Base-by-base conservation (phyloP, 2,888 invertebrate genomes). In the Coecobrya sp. region DNA sequence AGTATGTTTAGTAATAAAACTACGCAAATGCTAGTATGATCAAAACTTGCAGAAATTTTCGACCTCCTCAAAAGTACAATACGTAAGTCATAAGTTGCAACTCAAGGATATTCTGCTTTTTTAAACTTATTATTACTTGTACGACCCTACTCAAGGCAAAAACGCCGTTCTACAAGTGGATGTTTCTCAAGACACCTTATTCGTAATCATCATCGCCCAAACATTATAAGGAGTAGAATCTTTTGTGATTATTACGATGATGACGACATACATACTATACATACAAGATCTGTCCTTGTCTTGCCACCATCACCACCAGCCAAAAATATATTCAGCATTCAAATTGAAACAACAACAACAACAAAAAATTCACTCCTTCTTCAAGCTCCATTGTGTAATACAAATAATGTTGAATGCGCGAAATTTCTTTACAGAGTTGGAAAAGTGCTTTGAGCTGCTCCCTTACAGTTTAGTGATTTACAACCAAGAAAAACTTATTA, bases 91-190 rank as follows among this genome's bases (percentile, higher is more conserved):
- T 19, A 0, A 55, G n/a, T 16, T 8, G 59, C 22, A 22, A 2
- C 19, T 62, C 84, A 84, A 84, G 84, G 84, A 84, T 84, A 27
- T 22, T 25, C 11, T 49, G 22, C 42, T 42, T 84, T 36, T 45
- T 73, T 49, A 7, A 22, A 25, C 27, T 76, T 16, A 13, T 76
- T 76, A 76, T 76, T 45, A 52, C 68, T 73, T 7, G 11, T 73
- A 13, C 52, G 73, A 73, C 86, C 86, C 73, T 70, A 73, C 16
- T 59, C 70, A 86, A 86, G 86, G 86, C 10, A 55, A 86, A 68
- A 52, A 22, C 49, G 16, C 25, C 36, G 42, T 65, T 70, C 45
- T 30, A 52, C 30, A 19, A 68, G 62, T 45, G 19, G 27, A 27
- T 36, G 13, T n/a, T 42, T 86, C 70, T 86, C 85, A 49, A 86